Evolutionary conservation across 2,888 invertebrate genomes (phyloP), one percentile per base, ranked within the genome.

Genomic region (Dryocosmus kuriphilus): DNA sequence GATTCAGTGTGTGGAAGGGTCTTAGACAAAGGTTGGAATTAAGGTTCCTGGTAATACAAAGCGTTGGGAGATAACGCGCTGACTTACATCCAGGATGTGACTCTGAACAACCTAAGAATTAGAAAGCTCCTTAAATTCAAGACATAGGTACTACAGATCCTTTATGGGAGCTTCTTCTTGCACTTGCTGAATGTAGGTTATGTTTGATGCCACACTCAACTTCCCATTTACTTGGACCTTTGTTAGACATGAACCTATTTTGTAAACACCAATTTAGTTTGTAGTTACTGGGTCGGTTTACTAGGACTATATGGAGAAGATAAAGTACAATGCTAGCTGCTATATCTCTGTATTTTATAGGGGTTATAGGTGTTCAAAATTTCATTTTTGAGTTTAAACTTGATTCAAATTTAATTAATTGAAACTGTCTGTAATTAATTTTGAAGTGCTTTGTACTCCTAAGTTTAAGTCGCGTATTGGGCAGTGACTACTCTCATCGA

Each of bases 21-120:
- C 74, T 77, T 75, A 79, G 80, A 79, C 79, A 83, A 77, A 76
- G 76, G 65, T 73, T n/a, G 81, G 81, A 86, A 86, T 86, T 86
- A 86, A 87, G 82, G 83, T 81, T 81, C 79, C 78, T 74, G 77
- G 84, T 85, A 85, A 84, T 85, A 83, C 84, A 85, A 84, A 82
- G 82, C 84, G 85, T 85, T 81, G 83, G 80, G 51, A 80, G 79
- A 82, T 85, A 85, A 85, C 80, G 81, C 82, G 81, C 82, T 82
- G 82, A 83, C 84, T 84, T 82, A 83, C 82, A 83, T 80, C 80
- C 80, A 78, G 80, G 78, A 82, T 81, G 80, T 80, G 82, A 81
- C 81, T 82, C 77, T 81, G 74, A 79, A 78, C 60, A 57, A 71
- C 74, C 82, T 81, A 78, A 78, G 77, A 81, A 79, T 84, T 81